phyloP scores from a whole-genome alignment of 1,140 invertebrate species.

The Rhynchophorus ferrugineus region DNA sequence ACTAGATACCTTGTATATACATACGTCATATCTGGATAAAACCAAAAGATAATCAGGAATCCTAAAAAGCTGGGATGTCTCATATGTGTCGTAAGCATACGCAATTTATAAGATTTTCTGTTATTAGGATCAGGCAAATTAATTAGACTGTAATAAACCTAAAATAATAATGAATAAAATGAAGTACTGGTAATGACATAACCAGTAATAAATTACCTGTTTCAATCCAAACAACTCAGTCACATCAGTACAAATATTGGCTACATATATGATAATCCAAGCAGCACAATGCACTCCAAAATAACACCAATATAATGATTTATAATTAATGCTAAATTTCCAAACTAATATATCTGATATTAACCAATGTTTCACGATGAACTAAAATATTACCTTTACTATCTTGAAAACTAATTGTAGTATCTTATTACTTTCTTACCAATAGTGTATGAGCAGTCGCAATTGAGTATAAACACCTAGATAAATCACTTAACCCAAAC shows the following conservation, averaged over 20 bases:
- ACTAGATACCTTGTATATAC: constrained; percentile 5
- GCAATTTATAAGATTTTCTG: constrained; percentile 43
- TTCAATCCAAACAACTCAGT: constrained; percentile 53
- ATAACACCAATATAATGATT: constrained; percentile 43
- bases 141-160: constrained; percentile 43
- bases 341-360: constrained; percentile 29
- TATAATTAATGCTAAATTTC: constrained; percentile 31
- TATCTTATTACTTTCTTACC: constrained; percentile 19
- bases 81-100: constrained; percentile 45
- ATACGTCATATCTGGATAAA: constrained; percentile 50
- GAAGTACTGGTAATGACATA: too few species aligned
- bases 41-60: constrained; percentile 48
- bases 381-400: constrained; percentile 21
- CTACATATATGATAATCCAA: constrained; percentile 55
- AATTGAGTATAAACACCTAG: constrained; percentile 36
- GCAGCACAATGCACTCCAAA: constrained; percentile 44
- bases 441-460: constrained; percentile 26
- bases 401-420: constrained; percentile 4
- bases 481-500: constrained; percentile 26
- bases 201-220: too few species aligned
- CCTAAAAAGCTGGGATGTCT: constrained; percentile 50
- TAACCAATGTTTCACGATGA: constrained; percentile 32
- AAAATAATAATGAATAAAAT: constrained; percentile 12
- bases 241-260: constrained; percentile 54
- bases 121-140: constrained; percentile 40